phyloP scores from a whole-genome alignment of 2,888 invertebrate genomes.

The Piscicola geometra region DNA sequence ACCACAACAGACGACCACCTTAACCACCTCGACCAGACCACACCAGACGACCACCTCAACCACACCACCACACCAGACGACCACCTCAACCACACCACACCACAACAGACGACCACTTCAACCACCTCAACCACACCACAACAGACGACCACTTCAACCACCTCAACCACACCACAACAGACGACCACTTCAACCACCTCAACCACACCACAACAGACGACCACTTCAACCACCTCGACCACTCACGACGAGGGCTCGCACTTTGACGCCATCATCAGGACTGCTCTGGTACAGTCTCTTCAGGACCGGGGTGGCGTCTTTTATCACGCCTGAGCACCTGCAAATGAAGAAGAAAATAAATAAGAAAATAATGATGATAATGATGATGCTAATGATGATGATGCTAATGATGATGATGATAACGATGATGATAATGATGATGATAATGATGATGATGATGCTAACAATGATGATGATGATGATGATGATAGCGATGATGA shows the following conservation, averaged over 20 bases:
- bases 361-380: not conserved
- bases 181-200: not conserved
- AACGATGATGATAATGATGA: slow-evolving; percentile 12
- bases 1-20: too few relatives aligned
- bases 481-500: slow-evolving; percentile 56
- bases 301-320: slow-evolving; percentile 84
- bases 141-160: too few relatives aligned
- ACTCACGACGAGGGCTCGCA: slow-evolving; percentile 62
- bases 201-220: not conserved
- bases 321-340: slow-evolving; percentile 82
- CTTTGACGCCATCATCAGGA: slow-evolving; percentile 75
- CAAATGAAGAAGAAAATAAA: not conserved
- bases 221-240: not conserved
- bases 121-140: too few relatives aligned
- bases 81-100: too few relatives aligned
- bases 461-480: slow-evolving; percentile 13
- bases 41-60: too few relatives aligned
- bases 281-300: slow-evolving; percentile 84
- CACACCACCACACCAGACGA: too few relatives aligned
- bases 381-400: slow-evolving; percentile 57
- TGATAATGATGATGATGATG: slow-evolving; percentile 45
- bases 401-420: slow-evolving; percentile 37
- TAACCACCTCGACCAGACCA: too few relatives aligned
- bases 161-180: not conserved
- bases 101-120: too few relatives aligned